These are phyloP conservation scores for Raja brachyura DNA, from an alignment of 2,113 vertebrate species.

Conservation along the genomic window DNA sequence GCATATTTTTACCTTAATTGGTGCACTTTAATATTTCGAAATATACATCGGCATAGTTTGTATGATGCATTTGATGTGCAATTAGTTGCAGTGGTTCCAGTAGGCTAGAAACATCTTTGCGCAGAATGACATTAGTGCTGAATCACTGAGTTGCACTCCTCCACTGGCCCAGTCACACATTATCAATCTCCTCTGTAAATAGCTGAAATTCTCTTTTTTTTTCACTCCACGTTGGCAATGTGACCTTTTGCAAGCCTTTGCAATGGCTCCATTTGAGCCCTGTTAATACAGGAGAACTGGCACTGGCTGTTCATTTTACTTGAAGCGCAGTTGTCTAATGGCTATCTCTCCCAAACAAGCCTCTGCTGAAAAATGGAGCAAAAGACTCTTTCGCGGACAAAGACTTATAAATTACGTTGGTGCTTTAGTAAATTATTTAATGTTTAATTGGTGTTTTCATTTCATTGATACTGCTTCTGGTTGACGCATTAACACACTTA, in stretches of 20 bases:
- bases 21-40: background rate
- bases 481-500: background rate
- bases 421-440: conserved; percentile 30
- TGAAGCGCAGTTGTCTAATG: background rate
- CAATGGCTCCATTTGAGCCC: background rate
- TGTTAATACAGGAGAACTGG: conserved; percentile 20
- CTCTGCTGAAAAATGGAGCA: background rate
- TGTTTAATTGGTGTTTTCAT: background rate
- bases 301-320: conserved; percentile 21
- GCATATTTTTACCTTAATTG: background rate
- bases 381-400: background rate
- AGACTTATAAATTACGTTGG: background rate
- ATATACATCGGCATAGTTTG: background rate
- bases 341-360: conserved; percentile 1
- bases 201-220: conserved; percentile 39
- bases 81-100: background rate
- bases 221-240: background rate
- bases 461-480: conserved; percentile 5
- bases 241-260: conserved; percentile 42
- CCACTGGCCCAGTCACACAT: background rate
- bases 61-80: background rate
- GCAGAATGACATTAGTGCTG: conserved; percentile 39
- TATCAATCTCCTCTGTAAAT: conserved; percentile 39
- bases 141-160: conserved; percentile 37
- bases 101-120: background rate